Base-by-base conservation (phyloP, 2,797 vertebrate species). In the Ctenosaura bakeri region DNA sequence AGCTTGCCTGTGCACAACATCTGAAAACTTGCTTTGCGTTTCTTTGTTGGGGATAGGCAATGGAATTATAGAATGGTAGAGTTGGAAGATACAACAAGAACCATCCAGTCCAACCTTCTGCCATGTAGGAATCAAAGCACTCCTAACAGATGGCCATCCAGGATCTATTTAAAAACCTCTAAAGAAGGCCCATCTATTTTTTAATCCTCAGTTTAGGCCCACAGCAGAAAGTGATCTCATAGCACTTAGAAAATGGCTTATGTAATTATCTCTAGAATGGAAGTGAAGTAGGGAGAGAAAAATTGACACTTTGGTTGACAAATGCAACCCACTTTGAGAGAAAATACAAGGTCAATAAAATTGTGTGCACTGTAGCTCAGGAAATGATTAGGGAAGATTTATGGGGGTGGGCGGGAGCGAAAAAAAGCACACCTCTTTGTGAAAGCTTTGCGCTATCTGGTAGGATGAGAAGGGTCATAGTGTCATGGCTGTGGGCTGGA, bases 221-320 rank as follows among this genome's bases (percentile, higher is more conserved):
- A 62, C 18, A 82, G 32, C 35, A 38, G 56, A 62, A 62, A 62
- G 56, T 12, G 0, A 59, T 20, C 35, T 82, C 54, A 82, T 82
- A 62, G 50, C 38, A 59, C 16, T 59, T 22, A 82, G 59, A 22
- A 82, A 82, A 35, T 0, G 5, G 56, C 62, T 82, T 24, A 12
- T 62, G 56, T 62, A 38, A 38, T 82, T 54, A 82, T n/a, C n/a
- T 82, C 56, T 62, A 59, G 59, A 82, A 82, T 62, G 80, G 62
- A 84, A 46, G 38, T 62, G 83, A 50, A 26, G 3, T 29, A 16
- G 26, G 14, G 62, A 69, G 66, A 29, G 18, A 50, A 24, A 64
- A 84, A 84, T 66, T 64, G 29, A 50, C 38, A 32, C 46, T 29
- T 16, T 42, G 13, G 29, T 84, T 42, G 13, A 84, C 16, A 32